These are phyloP conservation scores for Drosophila micromelanica DNA, from an alignment of 1,140 invertebrate species.

Conservation along the genomic window DNA sequence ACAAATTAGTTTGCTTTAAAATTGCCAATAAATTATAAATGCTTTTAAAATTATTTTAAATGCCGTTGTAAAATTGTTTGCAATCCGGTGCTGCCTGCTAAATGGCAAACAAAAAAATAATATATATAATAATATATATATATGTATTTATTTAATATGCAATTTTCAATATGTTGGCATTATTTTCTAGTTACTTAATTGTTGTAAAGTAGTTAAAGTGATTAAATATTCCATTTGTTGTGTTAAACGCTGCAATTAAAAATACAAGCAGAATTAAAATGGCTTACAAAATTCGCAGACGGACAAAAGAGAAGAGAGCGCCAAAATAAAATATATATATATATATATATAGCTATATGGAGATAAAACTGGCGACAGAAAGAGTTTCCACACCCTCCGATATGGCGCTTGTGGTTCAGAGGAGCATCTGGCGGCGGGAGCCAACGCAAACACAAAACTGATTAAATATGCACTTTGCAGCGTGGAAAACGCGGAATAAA, in stretches of 20 bases:
- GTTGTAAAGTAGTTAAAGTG: conserved; percentile 57
- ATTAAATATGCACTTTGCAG: conserved; percentile 84
- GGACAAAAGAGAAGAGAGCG: conserved; percentile 5
- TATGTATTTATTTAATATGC: conserved; percentile 33
- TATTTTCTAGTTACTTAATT: conserved; percentile 58
- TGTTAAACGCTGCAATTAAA: conserved; percentile 79
- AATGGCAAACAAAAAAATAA: conserved; percentile 27
- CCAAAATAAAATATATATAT: conserved; percentile 8
- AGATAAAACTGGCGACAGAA: conserved; percentile 22
- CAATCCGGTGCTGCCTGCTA: conserved; percentile 5
- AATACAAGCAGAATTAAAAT: conserved; percentile 80
- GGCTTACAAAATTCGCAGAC: conserved; percentile 64
- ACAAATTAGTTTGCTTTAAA: conserved; percentile 58
- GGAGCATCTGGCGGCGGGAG: conserved; percentile 38
- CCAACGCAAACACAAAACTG: conserved; percentile 81
- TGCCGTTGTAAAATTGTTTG: conserved; percentile 11
- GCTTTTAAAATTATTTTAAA: conserved; percentile 46
- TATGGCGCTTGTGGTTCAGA: neutral
- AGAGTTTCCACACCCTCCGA: conserved; percentile 12
- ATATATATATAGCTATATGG: conserved; percentile 2
- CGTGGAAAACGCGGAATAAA: conserved; percentile 81
- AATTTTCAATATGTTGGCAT: conserved; percentile 46
- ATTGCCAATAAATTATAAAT: conserved; percentile 41
- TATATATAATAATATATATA: conserved; percentile 8
- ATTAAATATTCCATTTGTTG: conserved; percentile 73